phyloP scores from a whole-genome alignment of 1,140 invertebrate species.

The Drosophila nannoptera region DNA sequence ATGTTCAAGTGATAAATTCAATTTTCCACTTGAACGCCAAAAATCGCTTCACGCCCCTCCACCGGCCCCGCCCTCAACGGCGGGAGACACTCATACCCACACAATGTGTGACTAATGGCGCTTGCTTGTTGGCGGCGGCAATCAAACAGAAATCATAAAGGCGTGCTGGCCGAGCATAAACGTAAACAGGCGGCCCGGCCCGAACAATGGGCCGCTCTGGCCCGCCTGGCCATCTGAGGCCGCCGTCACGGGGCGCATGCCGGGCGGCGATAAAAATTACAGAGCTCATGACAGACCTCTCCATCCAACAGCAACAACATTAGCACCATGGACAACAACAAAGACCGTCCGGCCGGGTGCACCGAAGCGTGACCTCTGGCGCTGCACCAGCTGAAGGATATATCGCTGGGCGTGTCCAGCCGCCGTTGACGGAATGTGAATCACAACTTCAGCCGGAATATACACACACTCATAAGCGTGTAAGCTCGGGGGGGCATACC shows the following conservation, averaged over 20 bases:
- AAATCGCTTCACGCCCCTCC: slow-evolving; percentile 18
- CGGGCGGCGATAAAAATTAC: background rate
- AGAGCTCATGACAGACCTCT: slow-evolving; percentile 63
- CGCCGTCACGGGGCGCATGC: no score
- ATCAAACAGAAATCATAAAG: slow-evolving; percentile 77
- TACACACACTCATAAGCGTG: background rate
- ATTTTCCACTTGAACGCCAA: slow-evolving; percentile 75
- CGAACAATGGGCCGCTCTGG: slow-evolving; percentile 48
- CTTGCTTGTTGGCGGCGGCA: slow-evolving; percentile 61
- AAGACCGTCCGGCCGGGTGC: slow-evolving; percentile 35
- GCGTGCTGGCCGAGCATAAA: slow-evolving; percentile 75
- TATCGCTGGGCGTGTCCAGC: slow-evolving; percentile 24
- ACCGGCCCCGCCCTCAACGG: background rate
- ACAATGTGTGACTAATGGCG: slow-evolving; percentile 72
- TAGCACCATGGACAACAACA: slow-evolving; percentile 14
- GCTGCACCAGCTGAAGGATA: slow-evolving; percentile 16
- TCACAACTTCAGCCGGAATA: slow-evolving; percentile 2
- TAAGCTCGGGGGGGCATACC: background rate
- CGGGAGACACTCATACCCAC: background rate
- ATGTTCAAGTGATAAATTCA: slow-evolving; percentile 78
- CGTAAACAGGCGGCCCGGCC: slow-evolving; percentile 42
- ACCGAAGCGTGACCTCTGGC: slow-evolving; percentile 33
- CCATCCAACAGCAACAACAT: slow-evolving; percentile 7
- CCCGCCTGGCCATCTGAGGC: background rate
- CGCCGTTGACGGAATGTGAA: slow-evolving; percentile 21